phyloP scores from a whole-genome alignment of 2,113 vertebrate genomes.

The Nestor notabilis region DNA sequence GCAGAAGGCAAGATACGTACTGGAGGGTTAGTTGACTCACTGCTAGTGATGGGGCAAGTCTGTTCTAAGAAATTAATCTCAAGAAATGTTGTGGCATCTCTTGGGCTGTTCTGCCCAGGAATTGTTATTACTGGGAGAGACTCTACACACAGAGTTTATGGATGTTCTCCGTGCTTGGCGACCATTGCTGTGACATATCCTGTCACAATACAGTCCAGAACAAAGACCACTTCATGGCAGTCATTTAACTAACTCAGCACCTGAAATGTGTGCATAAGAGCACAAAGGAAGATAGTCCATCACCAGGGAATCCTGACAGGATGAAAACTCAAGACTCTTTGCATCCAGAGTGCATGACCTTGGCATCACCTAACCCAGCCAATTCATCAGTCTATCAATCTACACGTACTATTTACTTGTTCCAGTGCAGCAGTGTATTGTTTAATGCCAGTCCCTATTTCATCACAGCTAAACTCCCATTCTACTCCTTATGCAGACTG shows the following conservation, averaged over 20 bases:
- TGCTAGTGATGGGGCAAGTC: neutral
- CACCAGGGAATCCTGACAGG: neutral
- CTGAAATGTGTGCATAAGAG: neutral
- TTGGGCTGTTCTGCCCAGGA: neutral
- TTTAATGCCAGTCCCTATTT: neutral
- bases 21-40: neutral
- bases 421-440: neutral
- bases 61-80: neutral
- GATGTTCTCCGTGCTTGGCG: neutral
- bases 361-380: neutral
- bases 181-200: neutral
- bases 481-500: neutral
- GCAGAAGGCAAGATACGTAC: fast-evolving
- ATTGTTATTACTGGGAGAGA: fast-evolving
- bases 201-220: neutral
- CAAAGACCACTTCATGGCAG: neutral
- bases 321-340: neutral
- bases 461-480: neutral
- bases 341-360: neutral
- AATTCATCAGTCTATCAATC: neutral
- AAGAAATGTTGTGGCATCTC: neutral
- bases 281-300: neutral
- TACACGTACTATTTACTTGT: neutral
- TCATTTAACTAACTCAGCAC: neutral
- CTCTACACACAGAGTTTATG: neutral